Evolutionary conservation across 2,888 invertebrate genomes (phyloP), one percentile per base, ranked within the genome.

Genomic region (Autographa pulchrina): DNA sequence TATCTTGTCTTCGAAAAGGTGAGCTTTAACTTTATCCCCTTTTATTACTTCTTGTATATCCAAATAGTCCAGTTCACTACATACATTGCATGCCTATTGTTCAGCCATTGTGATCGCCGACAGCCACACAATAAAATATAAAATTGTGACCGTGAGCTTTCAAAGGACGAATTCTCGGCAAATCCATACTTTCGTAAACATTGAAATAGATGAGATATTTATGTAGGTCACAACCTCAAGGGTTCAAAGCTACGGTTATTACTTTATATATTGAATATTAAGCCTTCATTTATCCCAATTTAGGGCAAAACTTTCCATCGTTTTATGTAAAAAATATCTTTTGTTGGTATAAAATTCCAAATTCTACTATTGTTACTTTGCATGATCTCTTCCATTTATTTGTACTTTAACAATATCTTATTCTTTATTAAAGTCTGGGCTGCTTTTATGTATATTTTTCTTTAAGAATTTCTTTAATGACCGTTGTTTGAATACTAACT

Each of bases 1-100:
- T 99, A 99, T 96, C 97, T 99, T 95, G 99, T 99, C 91, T 99
- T 99, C 96, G 99, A 99, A 96, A 99, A 99, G 97, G 98, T 97
- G 84, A 92, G 92, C 56, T 61, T 5, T 48, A 48, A 48, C 48
- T 48, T 48, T 16, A 14, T 35, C 35, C 6, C 35, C 9, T 35
- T 35, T 35, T 35, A 6, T 35, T 8, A 3, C 35, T 35, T 35
- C 9, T 6, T 6, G 9, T 35, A 35, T 35, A 35, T 35, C 35
- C 35, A 8, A 8, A 35, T 35, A 8, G 35, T 11, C 38, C 38
- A 8, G 38, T 38, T 2, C 38, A 38, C 1, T 38, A 38, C 11
- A 38, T 11, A 11, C 1, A 11, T 11, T 38, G 38, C 38, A 2
- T 11, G 38, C 38, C 11, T 11, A 11, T 38, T 38, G 11, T 35